Evolutionary conservation across 2,888 invertebrate species (phyloP).

Genomic region (Orthosia gothica): DNA sequence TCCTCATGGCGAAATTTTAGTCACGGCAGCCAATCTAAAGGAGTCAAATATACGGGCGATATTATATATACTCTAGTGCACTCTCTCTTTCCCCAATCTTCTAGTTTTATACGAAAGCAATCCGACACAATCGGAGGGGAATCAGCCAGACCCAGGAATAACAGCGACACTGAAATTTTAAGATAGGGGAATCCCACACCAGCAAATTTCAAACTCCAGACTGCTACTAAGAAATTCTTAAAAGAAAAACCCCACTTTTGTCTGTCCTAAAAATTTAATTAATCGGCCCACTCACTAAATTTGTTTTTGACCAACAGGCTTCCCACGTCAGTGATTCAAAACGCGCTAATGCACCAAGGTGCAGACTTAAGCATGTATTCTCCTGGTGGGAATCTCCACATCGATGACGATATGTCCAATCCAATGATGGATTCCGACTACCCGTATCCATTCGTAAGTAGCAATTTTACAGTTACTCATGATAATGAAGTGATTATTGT

Average conservation of each 20-base stretch:
- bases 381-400: slow-evolving; percentile 84
- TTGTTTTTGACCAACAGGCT: slow-evolving; percentile 74
- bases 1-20: slow-evolving; percentile 1
- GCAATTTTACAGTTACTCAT: slow-evolving; percentile 42
- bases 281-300: not conserved
- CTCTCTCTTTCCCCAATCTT: too few relatives aligned
- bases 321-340: slow-evolving; percentile 88
- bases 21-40: not conserved
- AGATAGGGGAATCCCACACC: not conserved
- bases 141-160: not conserved
- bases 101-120: not conserved
- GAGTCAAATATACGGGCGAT: not conserved
- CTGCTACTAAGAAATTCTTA: too few relatives aligned
- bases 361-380: slow-evolving; percentile 89
- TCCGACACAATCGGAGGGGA: fast-evolving
- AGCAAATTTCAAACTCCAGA: not conserved
- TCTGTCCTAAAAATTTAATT: not conserved
- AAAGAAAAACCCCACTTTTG: too few relatives aligned
- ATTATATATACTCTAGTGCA: not conserved
- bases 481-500: slow-evolving; percentile 59
- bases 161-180: not conserved
- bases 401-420: slow-evolving; percentile 87
- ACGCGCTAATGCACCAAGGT: slow-evolving; percentile 87
- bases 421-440: slow-evolving; percentile 85
- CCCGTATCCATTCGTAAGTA: slow-evolving; percentile 86